Base-by-base conservation (phyloP, 2,113 vertebrate genomes). In the Hoplias malabaricus region DNA sequence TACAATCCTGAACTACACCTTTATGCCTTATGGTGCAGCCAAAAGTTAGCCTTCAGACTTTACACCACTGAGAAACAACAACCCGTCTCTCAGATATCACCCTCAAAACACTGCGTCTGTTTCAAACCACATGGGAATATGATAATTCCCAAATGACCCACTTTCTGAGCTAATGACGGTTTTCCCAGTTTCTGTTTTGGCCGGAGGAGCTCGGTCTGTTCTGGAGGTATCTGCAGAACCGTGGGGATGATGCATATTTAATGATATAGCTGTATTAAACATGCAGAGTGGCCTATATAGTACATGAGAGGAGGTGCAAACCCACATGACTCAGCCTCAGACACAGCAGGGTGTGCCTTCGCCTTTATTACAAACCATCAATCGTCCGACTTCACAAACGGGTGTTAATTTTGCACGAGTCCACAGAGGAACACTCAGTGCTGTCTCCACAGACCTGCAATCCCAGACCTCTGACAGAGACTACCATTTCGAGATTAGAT, bases 291-390 rank as follows among this genome's bases (percentile, higher is more conserved):
- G 27, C 25, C 23, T 40, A 13, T 72, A 25, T 27, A 34, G 33
- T 72, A 9, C 8, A 19, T 16, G 56, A 4, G 8, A 21, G 13
- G 27, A 50, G 71, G 38, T 63, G 6, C 34, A 59, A 63, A 63
- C 31, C 40, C 34, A 9, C 31, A 75, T 31, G 42, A 75, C 53
- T 53, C 42, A 63, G 9, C 66, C 33, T 43, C 9, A 12, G 65
- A 59, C 19, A 12, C 57, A 31, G 23, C 12, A 69, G 33, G 65
- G 29, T 48, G 40, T 48, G 29, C 54, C 43, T 77, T 21, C 23
- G 10, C n/a, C 48, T 23, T 77, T 71, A 69, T 65, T 78, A 33
- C 67, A 54, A 53, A 43, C 76, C 31, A 62, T 78, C 43, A 78
- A 50, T 78, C 57, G 29, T 19, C 40, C 23, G 21, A 9, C 16